Conservation (phyloP, 2,797 vertebrate species). For the Buceros bicornis region DNA sequence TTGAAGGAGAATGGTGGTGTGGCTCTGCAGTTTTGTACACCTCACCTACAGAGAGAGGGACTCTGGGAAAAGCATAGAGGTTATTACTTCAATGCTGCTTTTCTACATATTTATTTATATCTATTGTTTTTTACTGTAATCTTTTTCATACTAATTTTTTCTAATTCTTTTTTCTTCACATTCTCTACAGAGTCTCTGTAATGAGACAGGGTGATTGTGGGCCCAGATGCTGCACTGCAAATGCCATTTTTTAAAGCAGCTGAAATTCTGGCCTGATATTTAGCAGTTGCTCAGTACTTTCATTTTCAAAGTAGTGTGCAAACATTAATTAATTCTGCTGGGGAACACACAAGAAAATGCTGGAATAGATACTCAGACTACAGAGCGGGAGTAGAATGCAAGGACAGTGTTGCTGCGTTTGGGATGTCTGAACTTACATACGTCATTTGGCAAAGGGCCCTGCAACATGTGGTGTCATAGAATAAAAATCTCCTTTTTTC, state of each 20-base stretch:
- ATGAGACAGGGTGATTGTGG: not conserved
- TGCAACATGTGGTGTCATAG: not conserved
- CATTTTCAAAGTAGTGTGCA: conserved; percentile 66
- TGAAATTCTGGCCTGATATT: conserved; percentile 49
- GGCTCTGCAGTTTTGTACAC: not conserved
- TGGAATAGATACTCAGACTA: conserved; percentile 17
- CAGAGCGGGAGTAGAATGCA: not conserved
- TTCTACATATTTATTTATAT: not conserved
- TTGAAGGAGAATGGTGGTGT: not conserved
- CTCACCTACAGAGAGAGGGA: not conserved
- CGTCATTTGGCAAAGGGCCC: not conserved
- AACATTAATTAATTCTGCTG: conserved; percentile 65
- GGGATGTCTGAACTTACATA: not conserved
- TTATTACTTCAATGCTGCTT: not conserved
- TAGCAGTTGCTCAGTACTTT: conserved; percentile 50
- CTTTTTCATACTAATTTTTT: not conserved
- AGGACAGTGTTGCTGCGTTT: not conserved
- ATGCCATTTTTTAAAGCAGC: conserved; percentile 44
- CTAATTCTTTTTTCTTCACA: not conserved
- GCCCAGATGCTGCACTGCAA: not conserved
- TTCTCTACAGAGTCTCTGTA: not conserved
- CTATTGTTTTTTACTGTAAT: not conserved
- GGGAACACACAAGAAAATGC: not conserved
- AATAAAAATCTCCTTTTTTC: not conserved
- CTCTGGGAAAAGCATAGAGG: not conserved